Percentiles rank a stretch among this genome's conserved stretches.
Evolutionary conservation across 2,797 vertebrate species (phyloP).

Genomic region (Myiotriccus ornatus): DNA sequence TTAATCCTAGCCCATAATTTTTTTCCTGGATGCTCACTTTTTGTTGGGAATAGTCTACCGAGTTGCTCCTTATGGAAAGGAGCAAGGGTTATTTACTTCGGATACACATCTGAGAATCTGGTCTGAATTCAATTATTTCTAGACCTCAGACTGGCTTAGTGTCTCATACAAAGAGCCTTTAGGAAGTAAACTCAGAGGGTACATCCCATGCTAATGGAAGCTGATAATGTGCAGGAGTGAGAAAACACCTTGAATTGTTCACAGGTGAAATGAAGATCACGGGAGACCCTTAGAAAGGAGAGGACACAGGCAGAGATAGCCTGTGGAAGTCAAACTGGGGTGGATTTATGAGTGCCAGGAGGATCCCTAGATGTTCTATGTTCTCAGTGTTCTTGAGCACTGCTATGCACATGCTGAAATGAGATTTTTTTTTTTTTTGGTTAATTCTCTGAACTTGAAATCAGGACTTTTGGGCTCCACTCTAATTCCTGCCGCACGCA

Average conservation of each 20-base stretch:
- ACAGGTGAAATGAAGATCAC: accelerated
- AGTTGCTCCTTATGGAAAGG: neutral
- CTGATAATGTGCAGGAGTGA: neutral
- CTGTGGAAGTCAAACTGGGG: neutral
- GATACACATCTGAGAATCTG: neutral
- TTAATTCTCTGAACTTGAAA: neutral
- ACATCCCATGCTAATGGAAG: neutral
- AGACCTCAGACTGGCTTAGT: neutral
- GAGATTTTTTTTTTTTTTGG: neutral
- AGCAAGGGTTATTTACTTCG: neutral
- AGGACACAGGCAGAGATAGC: neutral
- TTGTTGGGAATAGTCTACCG: neutral
- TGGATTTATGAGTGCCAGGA: neutral
- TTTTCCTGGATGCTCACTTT: neutral
- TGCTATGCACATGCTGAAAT: neutral
- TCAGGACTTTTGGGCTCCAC: neutral
- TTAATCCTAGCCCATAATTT: neutral
- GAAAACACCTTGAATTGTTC: neutral
- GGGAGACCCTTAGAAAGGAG: neutral
- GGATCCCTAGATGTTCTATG: neutral
- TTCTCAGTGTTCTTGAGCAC: neutral
- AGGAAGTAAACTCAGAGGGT: neutral
- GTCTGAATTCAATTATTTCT: neutral
- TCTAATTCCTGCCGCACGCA: neutral
- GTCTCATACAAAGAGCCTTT: neutral